phyloP scores from a whole-genome alignment of 2,888 invertebrate genomes.

The Stictocephala bisonia region DNA sequence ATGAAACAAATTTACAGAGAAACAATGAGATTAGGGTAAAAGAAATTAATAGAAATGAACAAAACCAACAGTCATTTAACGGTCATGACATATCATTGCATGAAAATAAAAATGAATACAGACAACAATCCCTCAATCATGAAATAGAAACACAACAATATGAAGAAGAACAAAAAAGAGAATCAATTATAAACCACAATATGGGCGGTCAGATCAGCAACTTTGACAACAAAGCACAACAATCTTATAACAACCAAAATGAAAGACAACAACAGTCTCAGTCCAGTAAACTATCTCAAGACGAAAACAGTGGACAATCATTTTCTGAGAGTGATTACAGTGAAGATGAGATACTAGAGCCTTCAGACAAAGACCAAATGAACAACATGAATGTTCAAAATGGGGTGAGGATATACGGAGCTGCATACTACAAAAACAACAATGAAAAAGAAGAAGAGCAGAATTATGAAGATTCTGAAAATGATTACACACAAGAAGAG shows the following conservation, averaged over 20 bases:
- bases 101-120: not conserved
- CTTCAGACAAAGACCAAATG: slow-evolving; percentile 26
- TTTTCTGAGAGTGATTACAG: slow-evolving; percentile 26
- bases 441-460: slow-evolving; percentile 48
- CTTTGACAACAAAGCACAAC: too few species aligned
- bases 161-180: not conserved
- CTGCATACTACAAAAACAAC: not conserved
- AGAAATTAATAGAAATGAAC: not conserved
- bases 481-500: slow-evolving; percentile 56
- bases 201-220: not conserved
- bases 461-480: slow-evolving; percentile 56
- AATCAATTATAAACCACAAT: not conserved
- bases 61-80: not conserved
- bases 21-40: not conserved
- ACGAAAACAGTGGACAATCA: not conserved
- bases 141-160: not conserved
- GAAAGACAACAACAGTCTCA: not conserved
- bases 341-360: slow-evolving; percentile 32
- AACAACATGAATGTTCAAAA: slow-evolving; percentile 24
- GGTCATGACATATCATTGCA: not conserved
- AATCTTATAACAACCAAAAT: too few species aligned
- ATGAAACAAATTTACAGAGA: too few species aligned
- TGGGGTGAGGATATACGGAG: slow-evolving; percentile 17
- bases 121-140: not conserved
- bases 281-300: not conserved